Evolutionary conservation across 2,113 vertebrate species (phyloP).

Genomic region (Thomomys bottae): DNA sequence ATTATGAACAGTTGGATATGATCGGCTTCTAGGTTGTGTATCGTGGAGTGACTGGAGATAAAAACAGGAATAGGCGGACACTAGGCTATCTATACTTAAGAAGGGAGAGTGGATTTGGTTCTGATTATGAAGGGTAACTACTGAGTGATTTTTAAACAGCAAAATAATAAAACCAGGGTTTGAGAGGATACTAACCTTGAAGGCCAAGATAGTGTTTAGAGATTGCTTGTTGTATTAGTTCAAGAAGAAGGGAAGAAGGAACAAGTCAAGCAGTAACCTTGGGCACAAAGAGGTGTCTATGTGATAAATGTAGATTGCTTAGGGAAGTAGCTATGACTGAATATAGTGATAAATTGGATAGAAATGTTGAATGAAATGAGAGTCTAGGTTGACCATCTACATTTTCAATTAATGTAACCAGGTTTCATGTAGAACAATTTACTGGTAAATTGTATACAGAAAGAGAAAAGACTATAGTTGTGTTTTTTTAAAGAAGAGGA

Average conservation of each 20-base stretch:
- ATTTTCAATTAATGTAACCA: not conserved
- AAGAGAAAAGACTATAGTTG: slow-evolving; percentile 45
- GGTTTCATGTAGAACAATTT: not conserved
- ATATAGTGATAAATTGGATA: not conserved
- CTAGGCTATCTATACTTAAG: not conserved
- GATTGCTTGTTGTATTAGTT: not conserved
- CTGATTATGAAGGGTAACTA: not conserved
- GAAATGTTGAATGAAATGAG: not conserved
- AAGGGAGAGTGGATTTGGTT: not conserved
- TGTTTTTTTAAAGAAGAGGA: slow-evolving; percentile 38
- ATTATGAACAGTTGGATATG: not conserved
- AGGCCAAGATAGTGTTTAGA: not conserved
- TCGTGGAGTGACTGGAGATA: not conserved
- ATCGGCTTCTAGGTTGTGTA: not conserved
- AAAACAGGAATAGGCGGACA: not conserved
- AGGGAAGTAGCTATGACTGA: not conserved
- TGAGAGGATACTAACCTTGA: not conserved
- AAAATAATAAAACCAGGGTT: not conserved
- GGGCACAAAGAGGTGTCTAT: not conserved
- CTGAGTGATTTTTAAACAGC: not conserved
- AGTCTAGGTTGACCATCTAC: not conserved
- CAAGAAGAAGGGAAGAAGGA: not conserved
- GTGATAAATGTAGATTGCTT: not conserved
- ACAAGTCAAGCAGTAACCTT: not conserved
- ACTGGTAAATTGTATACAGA: slow-evolving; percentile 3